phyloP scores from a whole-genome alignment of 2,888 invertebrate genomes.

The Caenorhabditis macrosperma region DNA sequence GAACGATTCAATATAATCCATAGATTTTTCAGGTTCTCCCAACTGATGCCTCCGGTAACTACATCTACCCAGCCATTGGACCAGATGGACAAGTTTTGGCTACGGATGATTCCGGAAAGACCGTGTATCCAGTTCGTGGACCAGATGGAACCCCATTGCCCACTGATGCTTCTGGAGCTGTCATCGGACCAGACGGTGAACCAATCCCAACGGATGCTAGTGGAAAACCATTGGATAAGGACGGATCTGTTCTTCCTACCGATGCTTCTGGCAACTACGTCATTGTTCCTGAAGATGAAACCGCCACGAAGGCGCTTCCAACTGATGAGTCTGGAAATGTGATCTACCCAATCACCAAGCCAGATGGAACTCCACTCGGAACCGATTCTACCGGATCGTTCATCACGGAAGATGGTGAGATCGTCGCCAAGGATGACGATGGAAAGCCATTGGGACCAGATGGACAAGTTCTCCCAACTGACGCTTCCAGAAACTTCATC shows the following conservation, averaged over 20 bases:
- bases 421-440: constrained; percentile 23
- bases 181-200: constrained; percentile 56
- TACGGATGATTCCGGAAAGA: constrained; percentile 44
- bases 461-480: constrained; percentile 62
- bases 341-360: constrained; percentile 37
- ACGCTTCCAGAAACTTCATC: constrained; percentile 46
- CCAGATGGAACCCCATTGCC: constrained; percentile 54
- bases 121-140: constrained; percentile 47
- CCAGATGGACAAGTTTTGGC: constrained; percentile 15
- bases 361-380: constrained; percentile 56
- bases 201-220: too few relatives aligned
- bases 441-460: constrained; percentile 61
- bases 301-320: too few relatives aligned
- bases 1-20: too few relatives aligned
- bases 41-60: too few relatives aligned
- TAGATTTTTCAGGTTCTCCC: too few relatives aligned
- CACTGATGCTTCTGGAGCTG: constrained; percentile 49
- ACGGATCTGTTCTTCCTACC: constrained; percentile 56
- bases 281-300: constrained; percentile 55
- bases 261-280: constrained; percentile 41
- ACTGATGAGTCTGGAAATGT: constrained; percentile 39
- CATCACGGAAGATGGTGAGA: constrained; percentile 33
- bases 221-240: too few relatives aligned
- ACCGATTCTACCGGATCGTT: constrained; percentile 61
- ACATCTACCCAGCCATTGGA: too few relatives aligned